Evolutionary conservation across 2,113 vertebrate species (phyloP), one percentile per base, ranked within the genome.

Genomic region (Micronycteris hirsuta): DNA sequence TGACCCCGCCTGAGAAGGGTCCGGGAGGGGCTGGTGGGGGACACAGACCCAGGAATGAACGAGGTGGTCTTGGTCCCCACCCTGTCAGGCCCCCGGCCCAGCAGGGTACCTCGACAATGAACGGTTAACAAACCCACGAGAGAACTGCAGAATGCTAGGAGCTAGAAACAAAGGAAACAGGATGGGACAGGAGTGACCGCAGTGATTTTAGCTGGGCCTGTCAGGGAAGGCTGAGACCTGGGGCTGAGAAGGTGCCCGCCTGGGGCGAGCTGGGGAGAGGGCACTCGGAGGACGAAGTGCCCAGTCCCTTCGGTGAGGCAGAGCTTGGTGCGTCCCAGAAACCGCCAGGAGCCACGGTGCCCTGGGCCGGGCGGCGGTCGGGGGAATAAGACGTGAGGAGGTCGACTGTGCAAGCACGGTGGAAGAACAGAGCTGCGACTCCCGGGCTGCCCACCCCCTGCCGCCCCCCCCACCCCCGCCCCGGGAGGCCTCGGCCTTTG

Each of bases 391-490:
- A 22, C 13, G 9, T 6, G 28, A 91, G 76, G 71, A 80, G 47
- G n/a, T 22, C 4, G 5, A 67, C 36, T 5, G 6, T 1, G 0
- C 1, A 7, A 8, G 47, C 15, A 0, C 52, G 7, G 13, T 12
- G 28, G 45, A n/a, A 2, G 5, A 16, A 13, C 0, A 2, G 38
- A 54, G 11, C 52, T 31, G 28, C 38, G 33, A 14, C 71, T 58
- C 43, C 3, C 0, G 0, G n/a, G 28, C 45, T 73, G 9, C 77
- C 28, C 33, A n/a, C n/a, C n/a, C n/a, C n/a, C n/a, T n/a, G n/a
- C n/a, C n/a, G n/a, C n/a, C n/a, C n/a, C n/a, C n/a, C n/a, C n/a
- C n/a, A n/a, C n/a, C n/a, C n/a, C n/a, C n/a, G n/a, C 22, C 17
- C 0, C 1, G 17, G 10, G 17, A 45, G 36, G 43, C 81, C 13